Evolutionary conservation across 2,797 vertebrate species (phyloP), one percentile per base, ranked within the genome.

Genomic region (Ptychobarbus kaznakovi): DNA sequence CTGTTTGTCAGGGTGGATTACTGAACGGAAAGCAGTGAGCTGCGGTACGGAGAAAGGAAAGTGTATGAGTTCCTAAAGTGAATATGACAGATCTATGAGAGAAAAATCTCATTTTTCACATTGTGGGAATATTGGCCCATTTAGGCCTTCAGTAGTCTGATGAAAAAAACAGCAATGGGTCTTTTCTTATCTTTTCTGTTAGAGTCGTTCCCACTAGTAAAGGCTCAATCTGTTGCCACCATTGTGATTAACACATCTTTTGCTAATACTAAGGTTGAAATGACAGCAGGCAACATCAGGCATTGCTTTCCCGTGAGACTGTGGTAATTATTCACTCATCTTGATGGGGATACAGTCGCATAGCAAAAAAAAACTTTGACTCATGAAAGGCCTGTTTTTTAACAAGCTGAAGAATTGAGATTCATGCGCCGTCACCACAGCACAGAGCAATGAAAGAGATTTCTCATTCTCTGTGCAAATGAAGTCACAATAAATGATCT

Each of bases 61-160:
- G 78, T 87, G 38, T 79, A 86, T 76, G 86, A 86, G 86, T 25
- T 84, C 51, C 61, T 72, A 86, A 86, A 89, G 61, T 83, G 75
- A 86, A 75, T 80, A 85, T 87, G 87, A 89, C 87, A 89, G 76
- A 88, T 85, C 85, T 85, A 73, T 88, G 70, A 89, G 70, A 83
- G 65, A 84, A 85, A 77, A 88, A 81, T 85, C 58, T 66, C 18
- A 86, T 86, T 81, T 28, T 35, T 51, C 63, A 84, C 79, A 76
- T 81, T 79, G 73, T 72, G 72, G 84, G 70, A 87, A 82, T 82
- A 88, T 80, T 51, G 84, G 53, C 49, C 66, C 65, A 78, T 82
- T 73, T 86, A 85, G 87, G 66, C 65, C 73, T 46, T 80, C 3
- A 65, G 75, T 68, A 53, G 56, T 70, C 66, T 87, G 82, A 88